Evolutionary conservation across 1,140 invertebrate genomes (phyloP).

Genomic region (roundworm (Caenorhabditis elegans)): WBcel235 BX284603.4:7637501-7638000

Average conservation of each 20-base stretch:
- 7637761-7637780: too few relatives aligned
- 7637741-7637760: too few relatives aligned
- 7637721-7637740: too few relatives aligned
- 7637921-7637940: constrained; percentile 50
- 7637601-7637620: too few relatives aligned
- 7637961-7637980: constrained; percentile 49
- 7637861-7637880: constrained; percentile 55
- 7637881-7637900: constrained; percentile 54
- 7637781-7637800: too few relatives aligned
- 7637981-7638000: constrained; percentile 47
- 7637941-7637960: constrained; percentile 52
- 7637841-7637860: constrained; percentile 48
- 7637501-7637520: neutral
- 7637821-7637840: constrained; percentile 54
- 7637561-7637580: neutral
- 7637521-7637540: neutral
- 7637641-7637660: too few relatives aligned
- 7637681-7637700: too few relatives aligned
- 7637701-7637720: too few relatives aligned
- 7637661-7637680: too few relatives aligned
- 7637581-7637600: neutral
- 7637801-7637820: neutral
- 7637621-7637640: too few relatives aligned
- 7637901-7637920: constrained; percentile 30
- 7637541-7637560: too few relatives aligned